Evolutionary conservation across 2,113 vertebrate genomes (phyloP), one percentile per base, ranked within the genome.

Genomic region (Chloropsis cyanopogon): DNA sequence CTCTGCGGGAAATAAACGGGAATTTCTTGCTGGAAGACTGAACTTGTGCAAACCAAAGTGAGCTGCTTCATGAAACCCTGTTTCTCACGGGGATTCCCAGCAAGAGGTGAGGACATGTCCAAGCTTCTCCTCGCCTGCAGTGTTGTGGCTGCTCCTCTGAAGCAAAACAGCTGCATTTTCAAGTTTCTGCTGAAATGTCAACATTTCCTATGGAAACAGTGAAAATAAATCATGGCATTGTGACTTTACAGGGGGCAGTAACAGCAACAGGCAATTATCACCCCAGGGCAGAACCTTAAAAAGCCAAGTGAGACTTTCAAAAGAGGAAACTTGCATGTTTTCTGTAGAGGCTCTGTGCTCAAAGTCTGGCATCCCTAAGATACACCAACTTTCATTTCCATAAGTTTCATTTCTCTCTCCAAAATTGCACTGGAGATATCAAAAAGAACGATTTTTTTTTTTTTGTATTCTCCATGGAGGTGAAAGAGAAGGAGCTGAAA

Each of bases 101-200:
- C 0, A 0, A 1, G 4, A 88, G 33, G 9, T 50, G 46, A 72
- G 76, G 54, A 60, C 26, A 20, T 0, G 0, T 28, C 53, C 63
- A n/a, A 83, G 37, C 20, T 93, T n/a, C 26, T 2, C 0, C 42
- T 57, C 23, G 9, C 42, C 41, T 33, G 2, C 54, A 12, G 17
- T 4, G 22, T 17, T 53, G 56, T 2, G 3, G 23, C 46, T 59
- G 60, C 42, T 57, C 20, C 75, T 73, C 68, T 47, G 29, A 82
- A 86, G 64, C 8, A 57, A 57, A 86, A 16, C 20, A 47, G 52
- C 50, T 63, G 35, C 22, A 7, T 46, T 86, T 61, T 59, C 68
- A 33, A 52, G 19, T 56, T 84, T 59, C 69, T 89, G 60, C 52
- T 70, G 52, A 66, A 88, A 78, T 29, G 52, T 61, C 64, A 88